These are phyloP conservation scores for Candidula unifasciata DNA, from an alignment of 2,888 invertebrate genomes.

Conservation along the genomic window DNA sequence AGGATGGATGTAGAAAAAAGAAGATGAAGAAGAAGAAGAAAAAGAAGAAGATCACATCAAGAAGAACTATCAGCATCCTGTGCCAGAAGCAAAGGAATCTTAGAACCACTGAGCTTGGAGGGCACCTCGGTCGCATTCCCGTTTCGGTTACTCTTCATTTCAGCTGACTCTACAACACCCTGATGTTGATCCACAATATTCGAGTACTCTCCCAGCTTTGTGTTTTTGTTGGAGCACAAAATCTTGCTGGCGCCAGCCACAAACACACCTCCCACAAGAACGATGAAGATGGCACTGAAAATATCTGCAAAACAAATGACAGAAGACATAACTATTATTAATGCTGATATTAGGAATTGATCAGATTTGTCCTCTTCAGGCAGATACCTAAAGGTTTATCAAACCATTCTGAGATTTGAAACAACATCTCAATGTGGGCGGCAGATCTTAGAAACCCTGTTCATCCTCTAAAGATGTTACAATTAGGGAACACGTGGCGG, in stretches of 20 bases:
- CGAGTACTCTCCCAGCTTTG: background rate
- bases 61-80: conserved; percentile 55
- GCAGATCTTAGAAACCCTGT: too few species aligned
- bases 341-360: too few species aligned
- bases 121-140: background rate
- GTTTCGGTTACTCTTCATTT: background rate
- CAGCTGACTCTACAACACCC: background rate
- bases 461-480: too few species aligned
- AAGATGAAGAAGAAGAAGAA: too few species aligned
- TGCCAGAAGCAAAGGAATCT: conserved; percentile 55
- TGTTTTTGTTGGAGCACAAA: conserved; percentile 52
- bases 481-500: too few species aligned
- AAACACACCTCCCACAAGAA: conserved; percentile 63
- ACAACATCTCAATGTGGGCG: too few species aligned
- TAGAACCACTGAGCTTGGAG: conserved; percentile 42
- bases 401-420: too few species aligned
- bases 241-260: conserved; percentile 63
- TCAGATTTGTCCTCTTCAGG: too few species aligned
- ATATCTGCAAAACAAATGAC: conserved; percentile 62
- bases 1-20: too few species aligned
- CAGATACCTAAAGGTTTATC: too few species aligned
- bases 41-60: conserved; percentile 10
- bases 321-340: too few species aligned
- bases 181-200: background rate
- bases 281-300: conserved; percentile 59